These are phyloP conservation scores for Aspiorhynchus laticeps DNA, from an alignment of 2,113 vertebrate species.

Conservation along the genomic window DNA sequence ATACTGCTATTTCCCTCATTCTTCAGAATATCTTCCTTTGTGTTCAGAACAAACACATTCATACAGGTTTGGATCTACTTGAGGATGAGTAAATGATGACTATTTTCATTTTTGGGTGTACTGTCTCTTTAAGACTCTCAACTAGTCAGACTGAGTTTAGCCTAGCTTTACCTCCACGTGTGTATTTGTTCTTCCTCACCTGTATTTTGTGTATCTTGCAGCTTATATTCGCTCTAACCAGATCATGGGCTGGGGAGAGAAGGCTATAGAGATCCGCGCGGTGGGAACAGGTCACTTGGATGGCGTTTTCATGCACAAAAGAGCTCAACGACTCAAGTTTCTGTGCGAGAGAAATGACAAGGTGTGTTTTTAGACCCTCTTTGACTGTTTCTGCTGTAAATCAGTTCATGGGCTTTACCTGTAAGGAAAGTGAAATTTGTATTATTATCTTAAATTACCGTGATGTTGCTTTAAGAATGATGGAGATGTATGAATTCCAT, in stretches of 20 bases:
- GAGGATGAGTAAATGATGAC: too few species aligned
- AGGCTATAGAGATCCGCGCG: conserved; percentile 97
- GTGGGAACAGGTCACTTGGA: conserved; percentile 98
- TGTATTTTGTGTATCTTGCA: conserved; percentile 60
- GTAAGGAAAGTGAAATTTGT: neutral
- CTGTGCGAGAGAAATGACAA: conserved; percentile 98
- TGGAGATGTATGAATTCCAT: neutral
- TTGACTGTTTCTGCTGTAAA: neutral
- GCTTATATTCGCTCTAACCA: conserved; percentile 98
- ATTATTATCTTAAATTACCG: neutral
- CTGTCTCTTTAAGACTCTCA: too few species aligned
- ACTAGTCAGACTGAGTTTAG: neutral
- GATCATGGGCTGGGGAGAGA: conserved; percentile 99
- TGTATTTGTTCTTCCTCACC: neutral
- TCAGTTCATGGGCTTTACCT: neutral
- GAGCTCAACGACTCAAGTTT: conserved; percentile 98
- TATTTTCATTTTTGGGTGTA: too few species aligned
- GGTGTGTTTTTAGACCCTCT: conserved; percentile 70
- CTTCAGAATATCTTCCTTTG: too few species aligned
- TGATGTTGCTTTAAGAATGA: neutral
- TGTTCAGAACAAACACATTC: too few species aligned
- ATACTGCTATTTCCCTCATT: too few species aligned
- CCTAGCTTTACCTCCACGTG: neutral
- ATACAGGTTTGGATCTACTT: too few species aligned
- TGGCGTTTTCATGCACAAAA: conserved; percentile 99